Evolutionary conservation across 2,888 invertebrate species (phyloP).

Genomic region (Hartigia nigra): DNA sequence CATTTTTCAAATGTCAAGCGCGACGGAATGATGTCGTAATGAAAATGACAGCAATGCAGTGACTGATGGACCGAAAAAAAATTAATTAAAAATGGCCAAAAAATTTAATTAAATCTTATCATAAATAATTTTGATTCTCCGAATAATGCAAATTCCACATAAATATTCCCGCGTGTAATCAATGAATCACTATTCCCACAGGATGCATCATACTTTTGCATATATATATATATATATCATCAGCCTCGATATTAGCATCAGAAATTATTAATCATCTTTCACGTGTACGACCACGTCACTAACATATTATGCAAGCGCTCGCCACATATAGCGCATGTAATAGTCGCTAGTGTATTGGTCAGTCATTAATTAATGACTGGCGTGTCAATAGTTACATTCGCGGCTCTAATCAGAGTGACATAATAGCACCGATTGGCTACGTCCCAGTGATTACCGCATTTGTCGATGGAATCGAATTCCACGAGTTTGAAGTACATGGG

Average conservation of each 20-base stretch:
- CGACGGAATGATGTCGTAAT: not conserved
- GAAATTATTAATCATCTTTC: not conserved
- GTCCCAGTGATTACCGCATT: not conserved
- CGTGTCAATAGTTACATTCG: conserved; percentile 52
- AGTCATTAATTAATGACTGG: conserved; percentile 58
- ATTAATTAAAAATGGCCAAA: not conserved
- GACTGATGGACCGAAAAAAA: not conserved
- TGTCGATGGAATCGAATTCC: not conserved
- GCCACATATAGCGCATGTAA: not conserved
- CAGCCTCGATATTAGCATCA: not conserved
- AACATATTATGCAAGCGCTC: not conserved
- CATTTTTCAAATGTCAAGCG: conserved; percentile 29
- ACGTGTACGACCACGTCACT: not conserved
- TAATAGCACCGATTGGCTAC: conserved; percentile 52
- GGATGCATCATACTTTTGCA: not conserved
- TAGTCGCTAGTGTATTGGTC: conserved; percentile 18
- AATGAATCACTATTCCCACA: not conserved
- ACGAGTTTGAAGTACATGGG: not conserved
- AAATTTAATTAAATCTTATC: not conserved
- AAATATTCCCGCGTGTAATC: not conserved
- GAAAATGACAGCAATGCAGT: not conserved
- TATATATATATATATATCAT: not conserved
- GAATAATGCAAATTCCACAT: not conserved
- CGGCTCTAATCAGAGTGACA: conserved; percentile 54
- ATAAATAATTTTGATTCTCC: not conserved